Percentiles rank a stretch among this genome's conserved stretches.
These are phyloP conservation scores for Chromoteleia sp. DNA, from an alignment of 2,888 invertebrate species.

Conservation along the genomic window DNA sequence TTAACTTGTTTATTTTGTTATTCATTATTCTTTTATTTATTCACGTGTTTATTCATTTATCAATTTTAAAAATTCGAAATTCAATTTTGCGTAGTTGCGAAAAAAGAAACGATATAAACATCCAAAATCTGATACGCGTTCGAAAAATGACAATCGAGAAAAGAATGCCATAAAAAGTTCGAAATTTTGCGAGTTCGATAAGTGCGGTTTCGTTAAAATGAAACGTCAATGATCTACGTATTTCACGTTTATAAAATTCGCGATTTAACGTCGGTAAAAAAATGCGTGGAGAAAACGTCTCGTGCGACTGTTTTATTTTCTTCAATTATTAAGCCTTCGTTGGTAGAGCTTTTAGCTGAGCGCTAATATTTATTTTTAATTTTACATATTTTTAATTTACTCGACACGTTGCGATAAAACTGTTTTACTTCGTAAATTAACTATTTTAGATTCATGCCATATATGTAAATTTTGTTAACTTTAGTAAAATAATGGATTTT, in stretches of 20 bases:
- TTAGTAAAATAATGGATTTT: too few species aligned
- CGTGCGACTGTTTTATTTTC: neutral
- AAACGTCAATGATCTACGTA: slow-evolving; percentile 19
- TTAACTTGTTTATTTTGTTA: slow-evolving; percentile 6
- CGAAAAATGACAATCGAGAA: slow-evolving; percentile 38
- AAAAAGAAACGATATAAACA: slow-evolving; percentile 32
- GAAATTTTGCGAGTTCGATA: slow-evolving; percentile 27
- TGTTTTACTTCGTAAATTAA: too few species aligned
- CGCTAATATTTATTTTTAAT: too few species aligned
- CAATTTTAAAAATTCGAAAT: slow-evolving; percentile 4
- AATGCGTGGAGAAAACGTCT: slow-evolving; percentile 23
- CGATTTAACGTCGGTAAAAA: slow-evolving; percentile 28
- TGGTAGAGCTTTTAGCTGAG: too few species aligned
- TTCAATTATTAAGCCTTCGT: neutral
- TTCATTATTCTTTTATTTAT: slow-evolving; percentile 4
- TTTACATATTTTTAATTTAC: too few species aligned
- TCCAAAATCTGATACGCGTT: slow-evolving; percentile 20
- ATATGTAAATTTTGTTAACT: too few species aligned
- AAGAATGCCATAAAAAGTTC: slow-evolving; percentile 42
- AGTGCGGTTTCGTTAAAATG: slow-evolving; percentile 14
- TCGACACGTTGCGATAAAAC: too few species aligned
- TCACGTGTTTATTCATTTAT: slow-evolving; percentile 12
- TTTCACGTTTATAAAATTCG: slow-evolving; percentile 20
- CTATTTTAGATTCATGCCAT: too few species aligned
- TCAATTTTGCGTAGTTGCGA: slow-evolving; percentile 9